These are phyloP conservation scores for Oryzias sinensis DNA, from an alignment of 2,797 vertebrate species.

Conservation along the genomic window DNA sequence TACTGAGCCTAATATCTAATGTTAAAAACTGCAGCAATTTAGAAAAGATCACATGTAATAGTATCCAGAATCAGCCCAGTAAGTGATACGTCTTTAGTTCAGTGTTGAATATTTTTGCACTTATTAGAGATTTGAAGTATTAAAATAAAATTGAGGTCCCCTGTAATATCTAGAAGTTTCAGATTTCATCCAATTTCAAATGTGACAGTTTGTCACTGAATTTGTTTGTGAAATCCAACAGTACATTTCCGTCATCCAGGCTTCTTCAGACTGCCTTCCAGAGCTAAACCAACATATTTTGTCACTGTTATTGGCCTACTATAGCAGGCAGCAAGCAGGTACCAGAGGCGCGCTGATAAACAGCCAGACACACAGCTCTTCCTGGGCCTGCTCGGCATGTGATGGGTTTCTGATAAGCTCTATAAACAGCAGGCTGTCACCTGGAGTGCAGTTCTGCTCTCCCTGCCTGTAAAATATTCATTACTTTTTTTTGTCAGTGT, in stretches of 20 bases:
- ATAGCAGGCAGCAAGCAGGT: constrained; percentile 30
- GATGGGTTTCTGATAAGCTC: constrained; percentile 72
- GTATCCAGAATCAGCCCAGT: too few species aligned
- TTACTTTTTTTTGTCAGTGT: constrained; percentile 65
- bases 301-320: constrained; percentile 52
- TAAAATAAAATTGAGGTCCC: too few species aligned
- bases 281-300: constrained; percentile 35
- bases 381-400: constrained; percentile 38
- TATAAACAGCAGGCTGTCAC: constrained; percentile 60
- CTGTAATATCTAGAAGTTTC: constrained; percentile 11
- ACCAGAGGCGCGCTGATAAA: constrained; percentile 57
- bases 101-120: too few species aligned
- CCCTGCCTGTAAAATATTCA: constrained; percentile 76
- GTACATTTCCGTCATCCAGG: constrained; percentile 7
- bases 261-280: constrained; percentile 25
- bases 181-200: constrained; percentile 5
- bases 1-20: too few species aligned
- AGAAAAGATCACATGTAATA: too few species aligned
- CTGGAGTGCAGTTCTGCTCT: constrained; percentile 53
- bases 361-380: constrained; percentile 60
- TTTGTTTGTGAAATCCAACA: constrained; percentile 40
- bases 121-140: too few species aligned
- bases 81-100: too few species aligned
- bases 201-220: constrained; percentile 27
- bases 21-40: too few species aligned